Evolutionary conservation across 2,888 invertebrate genomes (phyloP), one percentile per base, ranked within the genome.

Genomic region (Cheilosia soror): DNA sequence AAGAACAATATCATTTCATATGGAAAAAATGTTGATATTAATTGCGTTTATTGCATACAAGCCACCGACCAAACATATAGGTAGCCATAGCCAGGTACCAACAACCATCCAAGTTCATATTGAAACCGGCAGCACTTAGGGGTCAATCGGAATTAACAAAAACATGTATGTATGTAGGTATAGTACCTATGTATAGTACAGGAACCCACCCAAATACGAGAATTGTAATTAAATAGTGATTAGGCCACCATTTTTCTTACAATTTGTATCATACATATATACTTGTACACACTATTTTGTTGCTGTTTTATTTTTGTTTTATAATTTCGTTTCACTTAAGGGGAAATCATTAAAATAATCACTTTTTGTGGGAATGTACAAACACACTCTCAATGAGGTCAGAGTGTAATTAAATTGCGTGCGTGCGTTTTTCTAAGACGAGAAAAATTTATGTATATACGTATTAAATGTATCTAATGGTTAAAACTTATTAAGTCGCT

Each of bases 331-430:
- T 15, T 87, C 71, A 80, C 84, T 76, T 76, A 68, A 79, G 69
- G 87, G 92, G 91, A 91, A 91, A 91, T 90, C 90, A 90, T 91
- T 91, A 91, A 90, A 91, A 89, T 91, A 91, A 91, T 91, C 90
- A 89, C 89, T 81, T 89, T 90, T 89, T 88, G 89, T 89, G 88
- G 88, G 88, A 88, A 80, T 66, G 80, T 72, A 66, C 85, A 80
- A 62, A 76, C 72, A 66, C 85, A 76, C 75, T 85, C 63, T 80
- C 85, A 85, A 80, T 71, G 85, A 80, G 85, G 85, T 85, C 85
- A 85, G 80, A 71, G 57, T 57, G 68, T 84, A 85, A 81, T 81
- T 85, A 85, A 85, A 85, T 72, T 72, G 80, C 80, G 76, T 85
- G 85, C 81, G 72, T 81, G 71, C 66, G 55, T 47, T 58, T 71